Base-by-base conservation (phyloP, 2,113 vertebrate species). In the Phalacrocorax pelagicus region DNA sequence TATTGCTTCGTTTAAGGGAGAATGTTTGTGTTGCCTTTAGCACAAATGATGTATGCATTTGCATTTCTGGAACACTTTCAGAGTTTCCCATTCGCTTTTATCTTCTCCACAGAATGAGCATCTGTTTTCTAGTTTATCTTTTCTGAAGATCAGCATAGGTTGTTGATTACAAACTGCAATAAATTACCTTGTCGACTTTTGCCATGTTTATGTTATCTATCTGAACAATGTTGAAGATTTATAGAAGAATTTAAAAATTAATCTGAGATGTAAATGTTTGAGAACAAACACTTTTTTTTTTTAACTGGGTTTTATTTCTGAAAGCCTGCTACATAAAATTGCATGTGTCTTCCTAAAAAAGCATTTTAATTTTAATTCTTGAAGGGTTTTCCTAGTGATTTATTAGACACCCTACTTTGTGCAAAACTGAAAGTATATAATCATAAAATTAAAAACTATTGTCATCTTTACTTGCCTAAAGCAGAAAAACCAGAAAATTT, bases 11-110 rank as follows among this genome's bases (percentile, higher is more conserved):
- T 96, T 80, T 66, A 93, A 86, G 85, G 70, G 79, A 77, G 44
- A 81, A 36, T 77, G 38, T 44, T 95, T 75, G 52, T 88, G 81
- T 95, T 96, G 96, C 92, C 94, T 92, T 92, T 46, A 96, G 96
- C 94, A 88, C 62, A 88, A 92, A 88, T 86, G 81, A 92, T 95
- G 85, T 96, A 38, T 88, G 46, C 55, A 81, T 96, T 95, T 96
- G 82, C 90, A 88, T 96, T 95, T 96, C 94, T 97, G 96, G 96
- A 97, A 90, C 58, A 29, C 38, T 90, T 82, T 88, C 85, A 93
- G 81, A 88, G 71, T 40, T 92, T 70, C 71, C 81, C 90, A 19
- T 94, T 95, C 66, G 30, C 90, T 96, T 97, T 97, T 93, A 96
- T 92, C 96, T 96, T 32, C 57, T 95, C 44, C 58, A 42, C 82